Percentiles rank a stretch among this genome's conserved stretches.
Evolutionary conservation across 2,797 vertebrate genomes (phyloP).

Genomic region (Halcyon chelicuti): DNA sequence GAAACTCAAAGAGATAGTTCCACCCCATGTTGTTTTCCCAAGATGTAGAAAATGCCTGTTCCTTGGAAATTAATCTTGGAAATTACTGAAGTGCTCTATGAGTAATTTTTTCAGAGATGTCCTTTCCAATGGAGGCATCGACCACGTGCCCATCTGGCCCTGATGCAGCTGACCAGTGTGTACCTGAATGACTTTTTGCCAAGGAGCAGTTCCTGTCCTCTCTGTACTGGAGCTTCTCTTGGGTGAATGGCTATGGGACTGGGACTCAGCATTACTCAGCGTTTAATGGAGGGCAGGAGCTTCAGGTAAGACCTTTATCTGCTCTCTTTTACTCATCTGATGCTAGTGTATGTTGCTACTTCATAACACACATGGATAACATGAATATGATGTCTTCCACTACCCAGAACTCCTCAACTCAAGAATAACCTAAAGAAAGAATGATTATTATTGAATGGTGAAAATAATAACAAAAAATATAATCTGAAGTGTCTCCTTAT

Average conservation of each 20-base stretch:
- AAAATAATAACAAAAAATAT: neutral
- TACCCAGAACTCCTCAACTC: neutral
- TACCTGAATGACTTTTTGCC: too few species aligned
- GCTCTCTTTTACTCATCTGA: neutral
- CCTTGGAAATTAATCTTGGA: neutral
- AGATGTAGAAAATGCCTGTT: neutral
- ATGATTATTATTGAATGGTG: neutral
- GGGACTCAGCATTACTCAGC: accelerated
- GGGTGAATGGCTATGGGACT: accelerated
- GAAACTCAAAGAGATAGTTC: neutral
- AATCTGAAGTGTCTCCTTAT: neutral
- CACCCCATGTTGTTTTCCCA: neutral
- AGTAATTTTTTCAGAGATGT: neutral
- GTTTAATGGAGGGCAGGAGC: accelerated
- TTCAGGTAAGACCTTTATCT: neutral
- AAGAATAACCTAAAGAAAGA: neutral
- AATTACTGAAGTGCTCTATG: neutral
- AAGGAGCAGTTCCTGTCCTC: neutral
- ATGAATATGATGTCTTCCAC: neutral
- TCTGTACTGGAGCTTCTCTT: neutral
- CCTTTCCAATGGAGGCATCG: neutral
- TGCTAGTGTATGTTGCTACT: accelerated
- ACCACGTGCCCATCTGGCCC: accelerated
- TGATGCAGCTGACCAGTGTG: accelerated
- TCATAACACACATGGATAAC: accelerated